Conservation (phyloP, 2,113 vertebrate species). For the Microtus montanus region DNA sequence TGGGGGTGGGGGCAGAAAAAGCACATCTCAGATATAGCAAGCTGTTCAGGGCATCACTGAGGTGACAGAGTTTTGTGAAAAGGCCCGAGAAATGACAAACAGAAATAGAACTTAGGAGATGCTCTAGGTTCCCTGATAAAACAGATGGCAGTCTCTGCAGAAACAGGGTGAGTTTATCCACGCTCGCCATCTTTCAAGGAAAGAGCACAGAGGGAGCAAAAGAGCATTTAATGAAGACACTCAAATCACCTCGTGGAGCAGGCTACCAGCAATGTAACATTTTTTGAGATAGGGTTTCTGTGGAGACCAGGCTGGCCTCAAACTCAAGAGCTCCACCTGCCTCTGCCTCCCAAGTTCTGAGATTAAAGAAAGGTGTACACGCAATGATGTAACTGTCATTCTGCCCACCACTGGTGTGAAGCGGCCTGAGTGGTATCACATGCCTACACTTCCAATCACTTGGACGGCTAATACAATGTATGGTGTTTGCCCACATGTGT, state of each 20-base stretch:
- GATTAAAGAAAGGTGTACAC: neutral
- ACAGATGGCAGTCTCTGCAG: neutral
- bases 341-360: neutral
- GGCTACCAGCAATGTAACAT: neutral
- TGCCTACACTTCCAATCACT: neutral
- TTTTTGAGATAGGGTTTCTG: neutral
- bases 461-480: neutral
- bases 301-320: neutral
- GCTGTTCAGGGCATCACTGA: neutral
- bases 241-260: neutral
- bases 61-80: neutral
- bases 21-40: neutral
- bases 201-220: neutral
- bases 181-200: neutral
- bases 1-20: neutral
- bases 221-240: neutral
- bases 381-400: neutral
- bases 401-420: neutral
- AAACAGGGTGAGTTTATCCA: neutral
- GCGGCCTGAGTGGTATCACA: neutral
- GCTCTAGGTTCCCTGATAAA: neutral
- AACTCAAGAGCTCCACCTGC: neutral
- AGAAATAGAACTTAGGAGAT: neutral
- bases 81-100: neutral
- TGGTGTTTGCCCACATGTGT: neutral